phyloP scores from a whole-genome alignment of 2,888 invertebrate genomes.

The Trissonchulus sp. region DNA sequence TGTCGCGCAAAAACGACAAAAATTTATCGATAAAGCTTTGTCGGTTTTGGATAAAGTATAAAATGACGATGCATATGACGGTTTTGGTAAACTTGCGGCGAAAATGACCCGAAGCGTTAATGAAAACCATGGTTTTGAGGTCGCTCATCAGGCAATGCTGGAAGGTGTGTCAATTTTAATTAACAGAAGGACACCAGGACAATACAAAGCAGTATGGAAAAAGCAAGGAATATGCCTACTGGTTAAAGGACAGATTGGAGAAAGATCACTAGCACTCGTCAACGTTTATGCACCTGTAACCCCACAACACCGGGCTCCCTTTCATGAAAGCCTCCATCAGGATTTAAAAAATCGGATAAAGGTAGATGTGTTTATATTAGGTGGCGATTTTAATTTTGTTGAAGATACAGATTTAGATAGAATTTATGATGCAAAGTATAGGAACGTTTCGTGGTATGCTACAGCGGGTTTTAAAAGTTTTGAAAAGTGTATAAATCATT shows the following conservation, averaged over 20 bases:
- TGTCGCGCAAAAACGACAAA: no score
- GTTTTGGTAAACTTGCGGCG: no score
- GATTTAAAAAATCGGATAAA: not conserved
- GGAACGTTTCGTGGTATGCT: no score
- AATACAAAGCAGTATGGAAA: not conserved
- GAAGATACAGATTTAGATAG: not conserved
- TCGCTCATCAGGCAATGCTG: no score
- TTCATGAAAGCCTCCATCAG: not conserved
- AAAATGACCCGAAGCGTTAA: no score
- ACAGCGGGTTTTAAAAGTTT: not conserved
- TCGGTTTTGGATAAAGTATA: no score
- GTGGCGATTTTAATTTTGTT: not conserved
- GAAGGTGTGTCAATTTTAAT: not conserved
- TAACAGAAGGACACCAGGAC: not conserved
- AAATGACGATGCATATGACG: no score
- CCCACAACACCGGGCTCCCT: not conserved
- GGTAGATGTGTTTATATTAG: not conserved
- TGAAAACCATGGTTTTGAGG: no score
- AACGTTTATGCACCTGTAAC: not conserved
- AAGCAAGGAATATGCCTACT: not conserved
- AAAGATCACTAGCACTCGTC: not conserved
- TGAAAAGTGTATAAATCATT: not conserved
- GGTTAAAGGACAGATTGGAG: not conserved
- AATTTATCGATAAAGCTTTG: no score
- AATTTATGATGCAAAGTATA: no score